phyloP scores from a whole-genome alignment of 2,888 invertebrate genomes.

The Pocota personata region DNA sequence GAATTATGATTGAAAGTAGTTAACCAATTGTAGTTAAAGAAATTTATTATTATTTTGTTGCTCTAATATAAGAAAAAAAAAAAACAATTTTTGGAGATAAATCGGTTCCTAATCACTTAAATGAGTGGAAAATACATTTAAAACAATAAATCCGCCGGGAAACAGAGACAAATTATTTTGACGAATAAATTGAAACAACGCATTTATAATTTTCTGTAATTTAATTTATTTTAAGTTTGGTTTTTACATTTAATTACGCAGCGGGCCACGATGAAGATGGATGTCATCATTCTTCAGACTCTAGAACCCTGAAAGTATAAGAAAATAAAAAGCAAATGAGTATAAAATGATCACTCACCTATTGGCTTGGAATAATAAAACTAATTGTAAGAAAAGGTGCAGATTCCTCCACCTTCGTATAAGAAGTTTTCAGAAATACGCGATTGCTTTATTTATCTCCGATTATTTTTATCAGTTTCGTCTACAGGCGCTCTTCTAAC shows the following conservation, averaged over 20 bases:
- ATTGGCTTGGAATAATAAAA: too few species aligned
- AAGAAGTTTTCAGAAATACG: too few species aligned
- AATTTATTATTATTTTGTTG: neutral
- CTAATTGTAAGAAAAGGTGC: too few species aligned
- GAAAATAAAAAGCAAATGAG: neutral
- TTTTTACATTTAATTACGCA: slow-evolving; percentile 42
- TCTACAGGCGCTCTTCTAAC: too few species aligned
- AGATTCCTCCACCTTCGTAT: too few species aligned
- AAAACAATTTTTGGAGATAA: slow-evolving; percentile 19
- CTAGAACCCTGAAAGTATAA: slow-evolving; percentile 32
- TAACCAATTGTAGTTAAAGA: neutral
- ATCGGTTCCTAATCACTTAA: slow-evolving; percentile 29
- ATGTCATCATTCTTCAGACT: slow-evolving; percentile 4
- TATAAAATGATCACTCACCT: too few species aligned
- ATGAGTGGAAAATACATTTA: slow-evolving; percentile 1
- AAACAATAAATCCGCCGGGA: slow-evolving; percentile 23
- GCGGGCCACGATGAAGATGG: slow-evolving; percentile 2
- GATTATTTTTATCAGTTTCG: too few species aligned
- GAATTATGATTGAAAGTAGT: slow-evolving; percentile 79
- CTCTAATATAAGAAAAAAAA: slow-evolving; percentile 8
- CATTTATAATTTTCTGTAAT: slow-evolving; percentile 12
- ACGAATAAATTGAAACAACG: slow-evolving; percentile 24
- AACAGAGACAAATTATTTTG: neutral
- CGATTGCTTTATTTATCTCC: too few species aligned
- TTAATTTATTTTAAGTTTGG: slow-evolving; percentile 27